Base-by-base conservation (phyloP, 2,888 invertebrate genomes). In the Andrena praecox region DNA sequence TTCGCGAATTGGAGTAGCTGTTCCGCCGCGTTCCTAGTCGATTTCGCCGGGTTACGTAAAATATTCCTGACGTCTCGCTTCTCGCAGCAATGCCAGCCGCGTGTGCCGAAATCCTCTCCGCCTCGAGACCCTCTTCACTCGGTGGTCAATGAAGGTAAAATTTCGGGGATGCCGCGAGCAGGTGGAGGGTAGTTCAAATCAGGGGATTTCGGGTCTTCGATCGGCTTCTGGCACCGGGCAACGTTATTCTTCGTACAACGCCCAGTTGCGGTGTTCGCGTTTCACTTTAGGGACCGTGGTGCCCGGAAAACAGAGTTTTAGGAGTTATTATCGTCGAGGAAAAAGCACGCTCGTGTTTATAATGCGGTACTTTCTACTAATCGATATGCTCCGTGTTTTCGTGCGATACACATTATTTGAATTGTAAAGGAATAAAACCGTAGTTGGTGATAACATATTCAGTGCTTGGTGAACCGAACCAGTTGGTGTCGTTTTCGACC, bases 241-340 rank as follows among this genome's bases (percentile, higher is more conserved):
- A 72, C 20, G 16, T 71, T 54, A 48, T 33, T 63, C 68, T 70
- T 74, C 70, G 82, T 80, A 54, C 82, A 80, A 82, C 82, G 82
- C 82, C 82, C 76, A 82, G 67, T 80, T 80, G 66, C 69, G 62
- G 75, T 70, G 71, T 50, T 42, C 80, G 62, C 54, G 54, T 56
- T 42, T 68, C 68, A 56, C 2, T 24, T 6, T 63, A 35, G 1
- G 4, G 4, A 16, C 20, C 12, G 7, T 1, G 27, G 3, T 48
- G 24, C 68, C 80, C 80, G 64, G 64, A 8, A 50, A 48, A 10
- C 48, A 31, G 71, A 71, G 31, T 29, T 50, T 50, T 70, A 12
- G 42, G 2, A 48, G 24, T 60, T 50, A 16, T 31, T 7, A 42
- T 12, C 27, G 4, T 0, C 48, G 56, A 42, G 7, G 59, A 1